Evolutionary conservation across 2,797 vertebrate species (phyloP), one percentile per base, ranked within the genome.

Genomic region (Leptodactylus fallax): DNA sequence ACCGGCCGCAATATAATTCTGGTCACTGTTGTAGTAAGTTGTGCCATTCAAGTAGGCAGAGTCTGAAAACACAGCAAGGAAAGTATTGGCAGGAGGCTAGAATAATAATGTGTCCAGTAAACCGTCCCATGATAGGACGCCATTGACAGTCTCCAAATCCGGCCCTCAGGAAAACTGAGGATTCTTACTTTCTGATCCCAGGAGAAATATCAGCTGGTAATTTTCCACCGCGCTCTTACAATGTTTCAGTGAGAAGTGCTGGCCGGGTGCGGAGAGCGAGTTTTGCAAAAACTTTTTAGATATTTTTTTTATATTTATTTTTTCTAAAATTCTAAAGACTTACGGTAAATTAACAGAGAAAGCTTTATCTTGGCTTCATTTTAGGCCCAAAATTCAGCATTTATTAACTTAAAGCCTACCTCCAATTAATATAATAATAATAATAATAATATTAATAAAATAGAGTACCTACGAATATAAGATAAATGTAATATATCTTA

Each of bases 101-200:
- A 78, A 87, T 83, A 87, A 45, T 87, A 87, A 87, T 79, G 81
- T 83, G 61, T 51, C 71, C 61, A 27, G 78, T 79, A 74, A 80
- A 80, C 56, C 47, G 47, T 87, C 72, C 23, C 21, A 87, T 47
- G 87, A 65, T 79, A 58, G 77, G 12, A 61, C 56, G 25, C 27
- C 4, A 58, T 69, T 79, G 67, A 56, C 7, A 4, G 58, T 23
- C 51, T 53, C 71, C 69, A 51, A 25, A 60, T 82, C 71, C 79
- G 45, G 78, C 25, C 79, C 74, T 76, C 60, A n/a, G 69, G 69
- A 85, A 45, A 55, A 65, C 23, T 74, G 4, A 21, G 51, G 61
- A 76, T 23, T 21, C 63, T 83, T 58, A 65, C 78, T 72, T 45
- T 47, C 53, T 61, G 16, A 80, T 83, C 51, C 74, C n/a, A 55